Evolutionary conservation across 1,140 invertebrate genomes (phyloP), one percentile per base, ranked within the genome.

Genomic region (Bursaphelenchus mucronatus): DNA sequence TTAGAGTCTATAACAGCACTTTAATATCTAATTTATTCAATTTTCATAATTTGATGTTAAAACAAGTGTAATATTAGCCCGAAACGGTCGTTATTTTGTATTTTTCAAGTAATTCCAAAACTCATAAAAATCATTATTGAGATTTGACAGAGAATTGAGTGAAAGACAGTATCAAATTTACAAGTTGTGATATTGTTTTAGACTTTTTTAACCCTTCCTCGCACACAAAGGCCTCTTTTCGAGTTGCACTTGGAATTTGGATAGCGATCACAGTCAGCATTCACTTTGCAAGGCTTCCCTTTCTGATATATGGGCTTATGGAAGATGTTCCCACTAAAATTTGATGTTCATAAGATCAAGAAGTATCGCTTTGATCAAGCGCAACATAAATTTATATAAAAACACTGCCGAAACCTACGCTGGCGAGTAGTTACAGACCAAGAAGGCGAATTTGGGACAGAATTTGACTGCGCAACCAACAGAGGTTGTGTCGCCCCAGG

Each of bases 1-100:
- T 10, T 79, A 77, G 30, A 30, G 30, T 30, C 30, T 30, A 5
- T 30, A 30, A 30, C 5, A 30, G 30, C 30, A 30, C 30, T 30
- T 30, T 30, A 30, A 30, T 30, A 30, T 30, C 30, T 30, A 30
- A 30, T 30, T 30, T 30, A 30, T 30, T 30, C 30, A 30, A 30
- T 30, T 5, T 30, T 30, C 30, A 30, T 30, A 30, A 1, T 30
- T 30, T 30, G 30, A 30, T 30, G 30, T 30, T 30, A 3, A 30
- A 30, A 30, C 30, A 30, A 30, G 30, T 30, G 30, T 30, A 30
- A 30, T 30, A 30, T 30, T 30, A 30, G 30, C 30, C 30, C 30
- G 30, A 30, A 30, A 5, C 30, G 1, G 30, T 30, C 30, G 30
- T 30, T 30, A 30, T 30, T 30, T 30, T 30, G 30, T 30, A 30